Evolutionary conservation across 2,113 vertebrate species (phyloP).

Genomic region (Paedocypris sp.): DNA sequence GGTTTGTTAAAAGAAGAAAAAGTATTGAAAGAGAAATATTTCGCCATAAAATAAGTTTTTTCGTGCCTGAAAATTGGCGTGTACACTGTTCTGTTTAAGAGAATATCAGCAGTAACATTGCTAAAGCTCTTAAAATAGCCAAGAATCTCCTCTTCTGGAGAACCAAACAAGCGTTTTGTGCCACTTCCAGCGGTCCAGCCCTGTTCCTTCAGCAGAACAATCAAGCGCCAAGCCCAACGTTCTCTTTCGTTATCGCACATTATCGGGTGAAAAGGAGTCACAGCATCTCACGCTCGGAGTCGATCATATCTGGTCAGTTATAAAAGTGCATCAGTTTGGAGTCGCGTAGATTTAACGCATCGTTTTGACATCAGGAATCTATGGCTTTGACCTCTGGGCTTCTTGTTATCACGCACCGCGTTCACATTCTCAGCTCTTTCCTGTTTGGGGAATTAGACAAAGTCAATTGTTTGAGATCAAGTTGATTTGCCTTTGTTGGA

Average conservation of each 20-base stretch:
- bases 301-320: too few relatives aligned
- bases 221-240: constrained; percentile 34
- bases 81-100: constrained; percentile 26
- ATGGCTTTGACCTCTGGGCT: constrained; percentile 1
- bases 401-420: constrained; percentile 11
- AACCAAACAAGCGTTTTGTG: constrained; percentile 47
- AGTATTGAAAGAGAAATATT: too few relatives aligned
- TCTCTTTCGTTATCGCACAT: background rate
- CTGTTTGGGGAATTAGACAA: constrained; percentile 46
- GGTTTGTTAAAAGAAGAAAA: too few relatives aligned
- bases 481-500: constrained; percentile 50
- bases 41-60: too few relatives aligned
- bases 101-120: too few relatives aligned
- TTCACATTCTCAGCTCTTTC: constrained; percentile 43
- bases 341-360: too few relatives aligned
- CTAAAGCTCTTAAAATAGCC: constrained; percentile 54
- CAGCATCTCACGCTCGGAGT: background rate
- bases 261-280: background rate
- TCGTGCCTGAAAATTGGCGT: background rate
- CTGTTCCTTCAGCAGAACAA: constrained; percentile 58
- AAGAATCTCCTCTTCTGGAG: constrained; percentile 47
- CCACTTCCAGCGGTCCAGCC: constrained; percentile 52
- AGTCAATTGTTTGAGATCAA: constrained; percentile 45
- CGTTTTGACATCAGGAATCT: background rate
- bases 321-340: too few relatives aligned